phyloP scores from a whole-genome alignment of 1,140 invertebrate genomes.

The Stegodyphus dumicola region DNA sequence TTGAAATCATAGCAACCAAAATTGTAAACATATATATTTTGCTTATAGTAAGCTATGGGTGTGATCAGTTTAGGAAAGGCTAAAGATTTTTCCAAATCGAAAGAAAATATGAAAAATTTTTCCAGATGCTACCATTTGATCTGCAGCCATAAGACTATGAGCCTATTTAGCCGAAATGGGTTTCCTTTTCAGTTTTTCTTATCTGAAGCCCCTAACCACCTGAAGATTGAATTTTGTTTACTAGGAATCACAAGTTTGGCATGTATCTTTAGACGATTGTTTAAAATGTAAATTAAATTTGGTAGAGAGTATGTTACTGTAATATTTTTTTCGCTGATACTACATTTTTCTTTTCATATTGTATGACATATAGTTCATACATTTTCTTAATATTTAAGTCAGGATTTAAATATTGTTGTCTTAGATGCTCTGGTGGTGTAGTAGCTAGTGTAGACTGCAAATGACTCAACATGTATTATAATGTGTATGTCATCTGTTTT shows the following conservation, averaged over 20 bases:
- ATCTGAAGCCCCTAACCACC: constrained; percentile 7
- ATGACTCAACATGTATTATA: constrained; percentile 40
- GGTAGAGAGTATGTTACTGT: constrained; percentile 44
- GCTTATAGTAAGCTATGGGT: constrained; percentile 18
- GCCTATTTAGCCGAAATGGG: background rate
- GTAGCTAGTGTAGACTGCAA: constrained; percentile 45
- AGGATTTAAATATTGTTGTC: constrained; percentile 13
- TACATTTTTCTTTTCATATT: constrained; percentile 32
- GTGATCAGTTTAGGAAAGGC: constrained; percentile 24
- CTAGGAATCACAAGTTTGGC: constrained; percentile 22
- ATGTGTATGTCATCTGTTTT: constrained; percentile 31
- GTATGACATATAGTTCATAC: constrained; percentile 22
- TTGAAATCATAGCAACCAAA: constrained; percentile 25
- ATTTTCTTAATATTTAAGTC: constrained; percentile 53
- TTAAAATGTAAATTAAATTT: constrained; percentile 18
- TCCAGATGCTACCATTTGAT: constrained; percentile 15
- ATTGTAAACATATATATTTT: constrained; percentile 40
- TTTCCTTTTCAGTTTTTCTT: constrained; percentile 33
- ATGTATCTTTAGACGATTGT: constrained; percentile 16
- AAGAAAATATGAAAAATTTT: constrained; percentile 23
- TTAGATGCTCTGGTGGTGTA: constrained; percentile 40
- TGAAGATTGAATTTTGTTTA: constrained; percentile 39
- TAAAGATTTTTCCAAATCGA: constrained; percentile 22
- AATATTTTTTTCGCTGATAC: constrained; percentile 47
- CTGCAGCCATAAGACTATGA: constrained; percentile 8